Evolutionary conservation across 2,113 vertebrate genomes (phyloP).

Genomic region (Peromyscus leucopus): DNA sequence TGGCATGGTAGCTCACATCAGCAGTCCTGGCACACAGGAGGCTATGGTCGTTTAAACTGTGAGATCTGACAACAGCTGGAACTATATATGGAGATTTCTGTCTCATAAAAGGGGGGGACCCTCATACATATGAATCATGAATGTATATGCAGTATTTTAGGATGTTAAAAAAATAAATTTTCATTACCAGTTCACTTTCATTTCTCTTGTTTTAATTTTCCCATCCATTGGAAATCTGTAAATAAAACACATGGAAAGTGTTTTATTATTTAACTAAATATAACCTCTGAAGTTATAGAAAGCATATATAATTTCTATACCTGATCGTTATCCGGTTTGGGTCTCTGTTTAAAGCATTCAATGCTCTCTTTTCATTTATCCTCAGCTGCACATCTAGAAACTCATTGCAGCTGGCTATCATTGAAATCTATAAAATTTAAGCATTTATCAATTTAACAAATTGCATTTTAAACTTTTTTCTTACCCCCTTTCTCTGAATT

Average conservation of each 20-base stretch:
- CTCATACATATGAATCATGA: constrained; percentile 58
- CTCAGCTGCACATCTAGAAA: constrained; percentile 95
- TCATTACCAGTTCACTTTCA: constrained; percentile 98
- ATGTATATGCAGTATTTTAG: constrained; percentile 59
- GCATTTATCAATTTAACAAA: constrained; percentile 61
- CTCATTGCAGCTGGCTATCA: constrained; percentile 93
- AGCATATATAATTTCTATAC: constrained; percentile 83
- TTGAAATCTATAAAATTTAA: constrained; percentile 89
- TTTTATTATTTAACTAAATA: constrained; percentile 69
- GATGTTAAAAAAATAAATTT: constrained; percentile 43
- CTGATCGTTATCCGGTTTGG: constrained; percentile 95
- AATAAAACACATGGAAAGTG: constrained; percentile 71
- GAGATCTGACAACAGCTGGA: neutral
- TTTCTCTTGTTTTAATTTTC: constrained; percentile 97
- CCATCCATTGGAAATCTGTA: constrained; percentile 96
- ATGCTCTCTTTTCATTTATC: constrained; percentile 93
- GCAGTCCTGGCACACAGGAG: neutral
- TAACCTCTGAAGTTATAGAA: constrained; percentile 63
- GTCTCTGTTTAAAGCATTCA: constrained; percentile 96
- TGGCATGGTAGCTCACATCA: neutral
- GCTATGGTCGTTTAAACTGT: neutral
- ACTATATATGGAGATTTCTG: neutral
- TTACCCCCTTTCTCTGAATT: constrained; percentile 40
- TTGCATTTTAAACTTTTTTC: constrained; percentile 40
- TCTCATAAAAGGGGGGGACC: neutral